These are phyloP conservation scores for Pholis gunnellus DNA, from an alignment of 2,113 vertebrate species.

Conservation along the genomic window DNA sequence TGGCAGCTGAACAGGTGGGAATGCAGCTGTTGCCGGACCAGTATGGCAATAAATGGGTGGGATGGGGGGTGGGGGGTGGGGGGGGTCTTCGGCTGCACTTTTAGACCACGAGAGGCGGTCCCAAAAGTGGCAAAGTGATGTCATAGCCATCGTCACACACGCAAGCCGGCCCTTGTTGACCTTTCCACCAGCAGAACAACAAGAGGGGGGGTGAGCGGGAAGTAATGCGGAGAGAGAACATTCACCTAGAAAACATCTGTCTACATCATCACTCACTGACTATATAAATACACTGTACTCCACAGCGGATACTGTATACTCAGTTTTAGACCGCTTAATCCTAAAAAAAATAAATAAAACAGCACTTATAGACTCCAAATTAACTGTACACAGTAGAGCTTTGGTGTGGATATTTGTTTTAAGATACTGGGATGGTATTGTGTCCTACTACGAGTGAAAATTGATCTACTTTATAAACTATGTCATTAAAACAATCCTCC, in stretches of 20 bases:
- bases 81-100: conserved; percentile 60
- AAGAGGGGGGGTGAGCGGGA: not conserved
- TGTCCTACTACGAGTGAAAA: conserved; percentile 15
- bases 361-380: not conserved
- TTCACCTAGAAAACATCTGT: conserved; percentile 9
- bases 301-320: not conserved
- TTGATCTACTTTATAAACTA: not conserved
- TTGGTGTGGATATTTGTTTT: not conserved
- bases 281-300: not conserved
- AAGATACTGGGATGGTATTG: not conserved
- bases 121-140: conserved; percentile 76
- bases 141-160: conserved; percentile 45
- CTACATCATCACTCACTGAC: not conserved
- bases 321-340: not conserved
- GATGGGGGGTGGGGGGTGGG: conserved; percentile 17
- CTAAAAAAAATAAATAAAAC: not conserved
- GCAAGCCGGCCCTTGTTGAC: conserved; percentile 30
- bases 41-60: conserved; percentile 47
- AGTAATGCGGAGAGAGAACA: conserved; percentile 21
- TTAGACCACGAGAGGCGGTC: conserved; percentile 61
- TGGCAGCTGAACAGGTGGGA: conserved; percentile 64
- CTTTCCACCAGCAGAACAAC: conserved; percentile 44
- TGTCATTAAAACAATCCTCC: not conserved
- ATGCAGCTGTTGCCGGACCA: conserved; percentile 60
- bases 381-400: not conserved